Evolutionary conservation across 2,888 invertebrate genomes (phyloP), one percentile per base, ranked within the genome.

Genomic region (Bombyx huttoni): DNA sequence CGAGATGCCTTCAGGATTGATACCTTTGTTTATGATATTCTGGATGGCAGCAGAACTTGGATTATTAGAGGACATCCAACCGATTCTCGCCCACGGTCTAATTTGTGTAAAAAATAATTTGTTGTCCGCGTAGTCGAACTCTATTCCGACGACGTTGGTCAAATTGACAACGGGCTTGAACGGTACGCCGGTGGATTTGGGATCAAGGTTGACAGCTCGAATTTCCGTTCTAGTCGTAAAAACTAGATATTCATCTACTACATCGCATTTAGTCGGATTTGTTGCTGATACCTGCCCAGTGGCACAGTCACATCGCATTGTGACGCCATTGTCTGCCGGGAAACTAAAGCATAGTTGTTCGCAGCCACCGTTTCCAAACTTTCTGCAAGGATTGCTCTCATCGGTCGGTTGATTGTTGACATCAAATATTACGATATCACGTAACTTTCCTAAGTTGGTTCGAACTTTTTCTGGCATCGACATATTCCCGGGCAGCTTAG

Each of bases 161-260:
- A 97, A 81, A 72, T 97, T 96, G 0, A 90, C 92, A 40, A 97
- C 90, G 0, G 98, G 94, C 57, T 93, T 92, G 71, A 98, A 97
- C 0, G 98, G 98, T 1, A 94, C 89, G 52, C 91, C 93, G 0
- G 94, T 95, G 0, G 93, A 92, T 58, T 91, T 91, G 0, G 96
- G 96, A 74, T 98, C 96, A 34, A 99, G 80, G 64, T 94, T 94
- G n/a, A 98, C 93, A 0, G 96, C 94, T 45, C 97, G 90, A 51
- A 99, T 95, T 86, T 98, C 98, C 0, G 97, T 97, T 55, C 98
- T 91, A 0, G 98, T 98, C 0, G 97, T 94, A 73, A 98, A 98
- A 1, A 99, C 94, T 13, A 99, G 76, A 73, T 94, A 99, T 70
- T 98, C 98, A 51, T 94, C 92, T 0, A 96, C 94, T 5, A 91